phyloP scores from a whole-genome alignment of 1,140 invertebrate genomes.

The Leptonema lineaticorne region DNA sequence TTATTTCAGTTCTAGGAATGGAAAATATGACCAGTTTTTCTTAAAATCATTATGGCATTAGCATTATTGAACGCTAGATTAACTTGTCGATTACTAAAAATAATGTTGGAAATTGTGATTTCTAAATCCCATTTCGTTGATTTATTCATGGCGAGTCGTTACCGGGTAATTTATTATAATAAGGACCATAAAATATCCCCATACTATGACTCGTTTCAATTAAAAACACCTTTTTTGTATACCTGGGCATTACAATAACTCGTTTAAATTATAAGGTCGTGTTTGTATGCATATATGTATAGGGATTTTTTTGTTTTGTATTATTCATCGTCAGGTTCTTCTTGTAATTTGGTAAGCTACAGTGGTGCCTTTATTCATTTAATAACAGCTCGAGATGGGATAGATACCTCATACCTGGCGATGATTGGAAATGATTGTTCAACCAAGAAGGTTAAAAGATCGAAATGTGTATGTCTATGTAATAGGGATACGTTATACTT shows the following conservation, averaged over 20 bases:
- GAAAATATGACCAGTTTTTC: not conserved
- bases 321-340: conserved; percentile 16
- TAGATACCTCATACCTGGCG: conserved; percentile 27
- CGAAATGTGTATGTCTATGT: too few relatives aligned
- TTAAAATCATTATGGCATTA: not conserved
- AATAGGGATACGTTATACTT: too few relatives aligned
- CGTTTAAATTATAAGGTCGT: not conserved
- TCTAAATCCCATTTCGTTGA: conserved; percentile 17
- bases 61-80: not conserved
- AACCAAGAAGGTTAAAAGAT: too few relatives aligned
- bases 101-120: conserved; percentile 15
- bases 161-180: conserved; percentile 21
- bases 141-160: conserved; percentile 24
- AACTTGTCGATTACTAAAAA: conserved; percentile 5
- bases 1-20: not conserved
- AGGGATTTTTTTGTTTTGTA: conserved; percentile 3
- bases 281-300: not conserved
- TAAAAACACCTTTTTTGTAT: conserved; percentile 27
- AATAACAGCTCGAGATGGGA: conserved; percentile 28
- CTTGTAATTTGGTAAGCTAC: conserved; percentile 25
- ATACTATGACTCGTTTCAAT: conserved; percentile 6
- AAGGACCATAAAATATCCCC: not conserved
- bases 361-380: conserved; percentile 13
- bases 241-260: conserved; percentile 20
- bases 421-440: conserved; percentile 38